phyloP scores from a whole-genome alignment of 2,113 vertebrate genomes.

The Bambusicola thoracicus region DNA sequence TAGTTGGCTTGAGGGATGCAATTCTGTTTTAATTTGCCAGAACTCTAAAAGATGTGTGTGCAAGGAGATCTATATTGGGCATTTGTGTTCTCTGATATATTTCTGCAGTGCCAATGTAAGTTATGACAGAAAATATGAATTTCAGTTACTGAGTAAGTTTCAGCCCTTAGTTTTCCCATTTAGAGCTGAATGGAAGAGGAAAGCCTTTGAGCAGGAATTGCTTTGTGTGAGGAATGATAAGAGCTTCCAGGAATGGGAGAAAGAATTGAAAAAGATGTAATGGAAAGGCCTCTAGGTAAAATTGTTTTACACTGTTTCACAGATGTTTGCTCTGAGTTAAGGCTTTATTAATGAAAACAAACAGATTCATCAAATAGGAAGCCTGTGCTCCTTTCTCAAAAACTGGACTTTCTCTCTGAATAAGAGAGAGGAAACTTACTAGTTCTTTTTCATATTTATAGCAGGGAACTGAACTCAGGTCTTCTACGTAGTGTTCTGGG shows the following conservation, averaged over 20 bases:
- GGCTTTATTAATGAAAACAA: not conserved
- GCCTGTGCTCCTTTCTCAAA: not conserved
- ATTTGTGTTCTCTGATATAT: not conserved
- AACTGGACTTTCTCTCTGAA: not conserved
- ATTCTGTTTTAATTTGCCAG: not conserved
- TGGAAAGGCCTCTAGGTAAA: not conserved
- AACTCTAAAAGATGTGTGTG: not conserved
- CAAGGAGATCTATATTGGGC: not conserved
- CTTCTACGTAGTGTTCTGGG: not conserved
- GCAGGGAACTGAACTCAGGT: not conserved
- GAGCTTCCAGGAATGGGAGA: not conserved
- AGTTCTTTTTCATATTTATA: not conserved
- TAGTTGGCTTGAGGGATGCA: not conserved
- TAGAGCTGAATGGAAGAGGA: not conserved
- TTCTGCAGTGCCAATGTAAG: not conserved
- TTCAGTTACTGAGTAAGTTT: not conserved
- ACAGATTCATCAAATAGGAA: not conserved
- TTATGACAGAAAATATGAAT: not conserved
- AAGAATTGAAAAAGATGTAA: not conserved
- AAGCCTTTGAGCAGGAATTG: not conserved
- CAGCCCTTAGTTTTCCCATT: not conserved
- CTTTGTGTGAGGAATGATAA: not conserved
- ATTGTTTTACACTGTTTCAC: not conserved
- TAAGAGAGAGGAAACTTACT: accelerated
- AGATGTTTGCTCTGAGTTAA: not conserved